Percentiles rank a stretch among this genome's conserved stretches.
Conservation (phyloP, 2,113 vertebrate species). For the Scomber japonicus region DNA sequence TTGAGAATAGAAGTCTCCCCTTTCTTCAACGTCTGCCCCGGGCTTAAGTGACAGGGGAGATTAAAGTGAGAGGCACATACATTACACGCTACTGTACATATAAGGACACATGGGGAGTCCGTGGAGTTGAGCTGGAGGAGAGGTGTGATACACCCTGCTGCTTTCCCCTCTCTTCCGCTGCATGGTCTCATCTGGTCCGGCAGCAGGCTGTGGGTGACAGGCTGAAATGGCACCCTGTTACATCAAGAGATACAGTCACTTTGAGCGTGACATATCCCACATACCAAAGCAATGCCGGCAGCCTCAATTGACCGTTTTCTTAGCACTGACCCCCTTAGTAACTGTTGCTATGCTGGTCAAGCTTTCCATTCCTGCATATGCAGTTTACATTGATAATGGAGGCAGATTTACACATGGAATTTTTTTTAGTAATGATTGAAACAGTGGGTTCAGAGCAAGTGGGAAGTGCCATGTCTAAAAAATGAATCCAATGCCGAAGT, state of each 20-base stretch:
- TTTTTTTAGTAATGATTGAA: neutral
- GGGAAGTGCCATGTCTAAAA: too few relatives aligned
- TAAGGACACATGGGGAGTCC: slow-evolving; percentile 53
- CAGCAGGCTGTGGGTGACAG: slow-evolving; percentile 63
- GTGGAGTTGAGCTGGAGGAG: slow-evolving; percentile 35
- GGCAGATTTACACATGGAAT: neutral
- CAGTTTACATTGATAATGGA: neutral
- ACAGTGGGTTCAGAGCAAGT: neutral
- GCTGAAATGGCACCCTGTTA: slow-evolving; percentile 62
- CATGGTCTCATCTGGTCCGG: slow-evolving; percentile 76
- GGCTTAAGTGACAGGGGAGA: slow-evolving; percentile 69
- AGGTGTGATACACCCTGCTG: slow-evolving; percentile 72
- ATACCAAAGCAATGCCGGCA: slow-evolving; percentile 18
- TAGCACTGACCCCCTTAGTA: neutral
- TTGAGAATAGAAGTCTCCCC: slow-evolving; percentile 62
- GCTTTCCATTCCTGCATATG: slow-evolving; percentile 13
- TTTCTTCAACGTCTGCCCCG: slow-evolving; percentile 38
- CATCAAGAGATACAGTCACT: slow-evolving; percentile 49
- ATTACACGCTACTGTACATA: slow-evolving; percentile 68
- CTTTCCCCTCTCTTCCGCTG: slow-evolving; percentile 37
- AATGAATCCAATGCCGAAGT: too few relatives aligned
- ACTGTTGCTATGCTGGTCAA: slow-evolving; percentile 13
- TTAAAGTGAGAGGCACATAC: slow-evolving; percentile 70
- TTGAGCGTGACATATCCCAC: slow-evolving; percentile 31
- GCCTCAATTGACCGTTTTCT: neutral